These are phyloP conservation scores for Gobionotothen gibberifrons DNA, from an alignment of 2,797 vertebrate genomes.

Conservation along the genomic window DNA sequence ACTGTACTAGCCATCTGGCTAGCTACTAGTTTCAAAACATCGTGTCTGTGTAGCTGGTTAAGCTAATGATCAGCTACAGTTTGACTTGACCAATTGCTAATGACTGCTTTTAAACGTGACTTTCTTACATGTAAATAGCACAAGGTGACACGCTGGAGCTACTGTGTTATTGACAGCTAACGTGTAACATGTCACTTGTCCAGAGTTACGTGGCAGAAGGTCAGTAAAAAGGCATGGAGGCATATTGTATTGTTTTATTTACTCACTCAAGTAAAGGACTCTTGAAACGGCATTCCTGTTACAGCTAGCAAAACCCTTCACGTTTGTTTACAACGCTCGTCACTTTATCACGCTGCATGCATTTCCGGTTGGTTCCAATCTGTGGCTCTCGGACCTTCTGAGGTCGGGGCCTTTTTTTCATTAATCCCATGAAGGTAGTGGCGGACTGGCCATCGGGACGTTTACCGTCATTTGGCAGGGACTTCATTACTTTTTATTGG, in stretches of 20 bases:
- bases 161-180: neutral
- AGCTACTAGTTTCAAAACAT: neutral
- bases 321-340: slow-evolving; percentile 66
- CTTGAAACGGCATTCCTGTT: slow-evolving; percentile 50
- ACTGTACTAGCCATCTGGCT: neutral
- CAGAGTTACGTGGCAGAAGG: accelerated
- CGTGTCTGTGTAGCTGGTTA: too few relatives aligned
- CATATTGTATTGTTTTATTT: neutral
- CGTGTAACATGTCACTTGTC: neutral
- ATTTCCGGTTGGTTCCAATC: slow-evolving; percentile 48
- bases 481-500: too few relatives aligned
- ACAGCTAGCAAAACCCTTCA: slow-evolving; percentile 9
- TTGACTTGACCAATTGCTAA: neutral
- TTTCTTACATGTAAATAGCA: neutral
- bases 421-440: neutral
- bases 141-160: neutral
- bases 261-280: slow-evolving; percentile 55
- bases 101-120: neutral
- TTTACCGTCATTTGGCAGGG: too few relatives aligned
- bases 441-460: too few relatives aligned
- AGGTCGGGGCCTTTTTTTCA: neutral
- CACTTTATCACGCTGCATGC: slow-evolving; percentile 15
- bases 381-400: slow-evolving; percentile 18
- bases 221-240: accelerated
- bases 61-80: too few relatives aligned